phyloP scores from a whole-genome alignment of 2,113 vertebrate species.

The Malaclemys terrapin region DNA sequence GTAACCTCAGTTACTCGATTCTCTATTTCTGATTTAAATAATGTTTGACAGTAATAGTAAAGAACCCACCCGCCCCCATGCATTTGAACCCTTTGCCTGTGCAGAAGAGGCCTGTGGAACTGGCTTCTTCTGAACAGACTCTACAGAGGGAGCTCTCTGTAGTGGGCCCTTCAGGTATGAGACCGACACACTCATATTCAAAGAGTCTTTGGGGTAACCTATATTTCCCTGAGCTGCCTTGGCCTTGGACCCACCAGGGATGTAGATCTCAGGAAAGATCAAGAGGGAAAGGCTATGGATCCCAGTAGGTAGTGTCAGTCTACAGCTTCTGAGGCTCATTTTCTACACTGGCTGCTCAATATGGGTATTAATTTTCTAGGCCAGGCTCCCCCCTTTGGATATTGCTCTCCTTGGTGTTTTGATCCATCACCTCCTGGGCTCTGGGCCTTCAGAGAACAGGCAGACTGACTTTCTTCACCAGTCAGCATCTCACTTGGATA shows the following conservation, averaged over 20 bases:
- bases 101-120: neutral
- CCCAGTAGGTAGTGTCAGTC: too few species aligned
- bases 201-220: neutral
- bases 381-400: neutral
- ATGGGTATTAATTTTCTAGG: neutral
- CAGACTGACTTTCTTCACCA: too few species aligned
- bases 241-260: too few species aligned
- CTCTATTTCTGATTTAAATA: fast-evolving
- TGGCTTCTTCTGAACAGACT: neutral
- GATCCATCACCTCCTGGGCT: too few species aligned
- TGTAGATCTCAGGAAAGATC: neutral
- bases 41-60: neutral
- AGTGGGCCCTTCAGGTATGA: neutral
- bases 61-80: neutral
- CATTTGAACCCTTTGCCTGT: neutral
- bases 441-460: neutral
- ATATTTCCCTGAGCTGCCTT: neutral
- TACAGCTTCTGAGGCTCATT: too few species aligned
- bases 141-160: neutral
- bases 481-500: too few species aligned
- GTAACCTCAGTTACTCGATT: fast-evolving
- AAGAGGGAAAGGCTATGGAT: neutral
- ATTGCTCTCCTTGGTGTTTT: too few species aligned
- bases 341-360: neutral
- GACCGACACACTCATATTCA: neutral